phyloP scores from a whole-genome alignment of 2,113 vertebrate species.

The Stegastes partitus region DNA sequence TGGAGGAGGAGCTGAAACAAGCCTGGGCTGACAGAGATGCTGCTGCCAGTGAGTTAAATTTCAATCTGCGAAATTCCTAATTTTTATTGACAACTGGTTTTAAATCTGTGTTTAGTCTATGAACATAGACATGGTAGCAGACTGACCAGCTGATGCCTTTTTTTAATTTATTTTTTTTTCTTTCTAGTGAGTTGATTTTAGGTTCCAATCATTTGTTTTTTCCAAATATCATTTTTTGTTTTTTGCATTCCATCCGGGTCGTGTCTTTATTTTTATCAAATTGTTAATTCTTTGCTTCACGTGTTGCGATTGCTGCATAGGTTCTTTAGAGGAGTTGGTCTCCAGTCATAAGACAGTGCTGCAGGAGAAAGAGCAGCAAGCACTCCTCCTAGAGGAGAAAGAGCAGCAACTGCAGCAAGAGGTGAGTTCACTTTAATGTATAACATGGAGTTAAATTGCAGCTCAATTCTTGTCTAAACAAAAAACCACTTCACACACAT shows the following conservation, averaged over 20 bases:
- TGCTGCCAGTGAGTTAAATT: slow-evolving; percentile 83
- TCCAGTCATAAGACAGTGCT: slow-evolving; percentile 78
- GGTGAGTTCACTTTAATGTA: slow-evolving; percentile 73
- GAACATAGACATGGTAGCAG: not conserved
- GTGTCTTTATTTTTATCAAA: not conserved
- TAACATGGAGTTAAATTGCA: not conserved
- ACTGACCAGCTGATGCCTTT: not conserved
- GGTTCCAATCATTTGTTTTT: too few relatives aligned
- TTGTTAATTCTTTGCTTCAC: not conserved
- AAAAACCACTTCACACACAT: not conserved
- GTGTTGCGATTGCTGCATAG: slow-evolving; percentile 60
- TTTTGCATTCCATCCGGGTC: not conserved
- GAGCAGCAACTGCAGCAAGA: slow-evolving; percentile 83
- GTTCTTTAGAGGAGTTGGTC: slow-evolving; percentile 79
- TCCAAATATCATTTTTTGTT: not conserved
- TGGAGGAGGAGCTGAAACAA: slow-evolving; percentile 82
- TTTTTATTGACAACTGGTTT: too few relatives aligned
- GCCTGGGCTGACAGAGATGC: slow-evolving; percentile 83
- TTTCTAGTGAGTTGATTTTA: too few relatives aligned
- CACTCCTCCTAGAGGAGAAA: slow-evolving; percentile 80
- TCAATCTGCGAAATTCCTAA: not conserved
- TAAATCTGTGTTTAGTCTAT: not conserved
- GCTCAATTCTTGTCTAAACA: not conserved
- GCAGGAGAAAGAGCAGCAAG: slow-evolving; percentile 76
- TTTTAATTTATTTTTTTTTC: not conserved